Base-by-base conservation (phyloP, 2,797 vertebrate species). In the Lindbergichthys nudifrons region DNA sequence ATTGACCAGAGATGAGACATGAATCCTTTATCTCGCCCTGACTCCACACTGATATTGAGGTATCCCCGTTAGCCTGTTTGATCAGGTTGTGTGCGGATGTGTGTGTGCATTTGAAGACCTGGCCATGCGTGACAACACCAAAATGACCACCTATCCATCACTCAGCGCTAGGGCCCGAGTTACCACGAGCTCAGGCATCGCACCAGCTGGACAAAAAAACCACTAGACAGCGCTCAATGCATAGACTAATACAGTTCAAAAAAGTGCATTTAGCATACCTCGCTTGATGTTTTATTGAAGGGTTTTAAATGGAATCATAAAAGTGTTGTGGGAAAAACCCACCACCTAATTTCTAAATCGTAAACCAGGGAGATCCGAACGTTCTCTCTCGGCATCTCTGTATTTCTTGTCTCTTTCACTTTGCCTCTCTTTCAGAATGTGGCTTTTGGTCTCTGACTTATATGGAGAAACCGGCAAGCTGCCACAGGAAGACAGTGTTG, bases 401-500 rank as follows among this genome's bases (percentile, higher is more conserved):
- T 70, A n/a, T 51, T 46, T 36, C 8, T 68, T 10, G 18, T 52
- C 47, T 80, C 51, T 86, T 85, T 87, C 68, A 46, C 48, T 80
- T 74, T 81, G 67, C 43, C 45, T 70, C 36, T 75, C 42, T 59
- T 58, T 85, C 75, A 87, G 30, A 73, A 58, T 72, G 91, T 78
- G 84, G 86, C 82, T 89, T 92, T 75, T 65, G 57, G 48, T 74
- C 47, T 87, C 79, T 92, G 90, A 92, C 88, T 91, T 83, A 85
- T 50, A 88, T 61, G 65, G 89, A 91, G 88, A 94, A 80, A 81
- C 32, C 73, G 47, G 58, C 75, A 41, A 70, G 84, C 77, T 56
- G 75, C 81, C 83, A 90, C 88, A 92, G 90, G 89, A 94, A 92
- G 89, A 86, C 88, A 21, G 58, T 19, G 54, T 70, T 58, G 75